Conservation (phyloP, 2,888 invertebrate species). For the Bugulina stolonifera region DNA sequence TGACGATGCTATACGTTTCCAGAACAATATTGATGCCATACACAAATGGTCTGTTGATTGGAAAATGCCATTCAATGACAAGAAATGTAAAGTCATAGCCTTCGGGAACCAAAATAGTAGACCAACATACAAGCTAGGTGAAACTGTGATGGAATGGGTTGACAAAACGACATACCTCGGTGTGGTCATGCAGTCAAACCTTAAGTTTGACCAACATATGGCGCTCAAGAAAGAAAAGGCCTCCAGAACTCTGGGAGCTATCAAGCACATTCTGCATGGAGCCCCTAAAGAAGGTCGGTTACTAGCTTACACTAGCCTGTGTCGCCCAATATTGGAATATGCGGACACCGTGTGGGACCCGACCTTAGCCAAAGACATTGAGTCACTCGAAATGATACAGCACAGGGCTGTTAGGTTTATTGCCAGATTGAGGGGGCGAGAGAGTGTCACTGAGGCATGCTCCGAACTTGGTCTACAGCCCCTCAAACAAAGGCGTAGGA, state of each 20-base stretch:
- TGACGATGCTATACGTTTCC: neutral
- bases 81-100: neutral
- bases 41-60: neutral
- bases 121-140: neutral
- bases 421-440: neutral
- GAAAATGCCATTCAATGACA: slow-evolving; percentile 9
- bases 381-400: neutral
- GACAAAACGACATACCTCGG: neutral
- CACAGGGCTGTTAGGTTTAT: neutral
- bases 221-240: neutral
- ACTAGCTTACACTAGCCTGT: slow-evolving; percentile 4
- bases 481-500: neutral
- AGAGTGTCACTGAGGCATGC: too few species aligned
- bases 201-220: neutral
- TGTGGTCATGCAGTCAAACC: neutral
- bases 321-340: neutral
- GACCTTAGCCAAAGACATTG: neutral
- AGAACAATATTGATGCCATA: neutral
- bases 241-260: neutral
- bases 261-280: neutral
- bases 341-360: neutral
- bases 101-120: neutral
- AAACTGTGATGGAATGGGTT: neutral
- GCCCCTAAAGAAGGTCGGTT: neutral
- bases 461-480: neutral